These are phyloP conservation scores for Thereva unica DNA, from an alignment of 2,888 invertebrate genomes.

Conservation along the genomic window DNA sequence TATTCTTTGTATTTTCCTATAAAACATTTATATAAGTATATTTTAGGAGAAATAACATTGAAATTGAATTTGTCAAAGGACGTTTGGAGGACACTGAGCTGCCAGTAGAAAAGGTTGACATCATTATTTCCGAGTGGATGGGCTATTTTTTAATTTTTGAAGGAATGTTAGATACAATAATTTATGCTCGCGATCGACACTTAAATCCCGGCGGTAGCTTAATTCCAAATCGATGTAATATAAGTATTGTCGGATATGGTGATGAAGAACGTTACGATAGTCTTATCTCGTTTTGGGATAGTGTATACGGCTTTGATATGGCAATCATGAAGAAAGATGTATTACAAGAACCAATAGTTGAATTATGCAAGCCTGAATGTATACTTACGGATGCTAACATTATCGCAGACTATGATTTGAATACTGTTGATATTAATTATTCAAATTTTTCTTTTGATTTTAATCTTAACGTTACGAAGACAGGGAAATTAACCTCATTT, in stretches of 20 bases:
- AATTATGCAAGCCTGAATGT: constrained; percentile 63
- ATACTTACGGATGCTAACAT: constrained; percentile 69
- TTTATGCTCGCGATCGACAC: constrained; percentile 83
- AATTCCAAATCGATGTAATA: constrained; percentile 82
- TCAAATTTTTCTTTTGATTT: constrained; percentile 76
- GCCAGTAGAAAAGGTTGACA: constrained; percentile 77
- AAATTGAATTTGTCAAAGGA: constrained; percentile 80
- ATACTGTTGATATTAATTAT: constrained; percentile 71
- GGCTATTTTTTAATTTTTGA: constrained; percentile 96
- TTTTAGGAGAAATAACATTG: constrained; percentile 55
- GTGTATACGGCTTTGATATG: constrained; percentile 95
- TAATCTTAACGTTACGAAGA: constrained; percentile 65
- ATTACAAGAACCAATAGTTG: constrained; percentile 75
- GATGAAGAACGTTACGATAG: constrained; percentile 74
- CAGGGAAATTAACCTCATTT: constrained; percentile 76
- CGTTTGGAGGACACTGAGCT: constrained; percentile 81
- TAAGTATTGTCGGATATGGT: constrained; percentile 79
- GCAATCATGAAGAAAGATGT: constrained; percentile 85
- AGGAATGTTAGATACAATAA: constrained; percentile 93
- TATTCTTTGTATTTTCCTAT: neutral
- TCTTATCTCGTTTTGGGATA: constrained; percentile 84
- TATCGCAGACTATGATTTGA: constrained; percentile 75
- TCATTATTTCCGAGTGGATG: constrained; percentile 98
- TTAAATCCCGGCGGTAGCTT: constrained; percentile 79
- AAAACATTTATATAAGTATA: no score